Evolutionary conservation across 2,797 vertebrate genomes (phyloP), one percentile per base, ranked within the genome.

Genomic region (Scyliorhinus canicula): DNA sequence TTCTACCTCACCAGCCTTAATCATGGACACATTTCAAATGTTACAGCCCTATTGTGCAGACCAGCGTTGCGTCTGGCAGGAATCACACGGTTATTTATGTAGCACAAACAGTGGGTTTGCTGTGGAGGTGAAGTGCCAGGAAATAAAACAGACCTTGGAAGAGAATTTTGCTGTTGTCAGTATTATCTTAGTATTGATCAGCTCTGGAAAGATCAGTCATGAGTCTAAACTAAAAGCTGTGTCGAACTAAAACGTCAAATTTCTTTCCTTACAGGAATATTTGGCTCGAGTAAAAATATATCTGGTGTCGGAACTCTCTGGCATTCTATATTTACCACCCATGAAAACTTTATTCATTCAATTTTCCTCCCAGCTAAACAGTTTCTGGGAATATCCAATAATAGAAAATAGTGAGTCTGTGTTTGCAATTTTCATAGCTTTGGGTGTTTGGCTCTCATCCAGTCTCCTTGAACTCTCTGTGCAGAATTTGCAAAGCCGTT

Each of bases 341-440:
- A 65, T 91, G 57, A 52, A 91, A 91, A 40, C 60, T 65, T 63
- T 91, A 91, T 91, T 91, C 88, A 91, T 65, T 91, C 88, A 65
- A 91, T 65, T 65, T 91, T 91, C 88, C 88, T 91, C 88, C n/a
- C 57, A 65, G 86, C 55, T 35, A 60, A 57, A 90, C 52, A 60
- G 88, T 26, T 91, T 91, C 55, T 91, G 24, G 44, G 57, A 21
- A 65, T 65, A 91, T 91, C n/a, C 60, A 91, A 91, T 91, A 91
- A 91, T 65, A 57, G 88, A 65, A 91, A 91, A 91, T 57, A 91
- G n/a, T 63, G 40, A 65, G 88, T 60, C 88, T 63, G 88, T 91
- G 88, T 91, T 44, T 91, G 57, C 88, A 65, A 91, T 91, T 82
- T 82, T 82, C 79, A 82, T 82, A 82, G 79, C 79, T 82, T 91